These are phyloP conservation scores for Drepanosiphum platanoidis DNA, from an alignment of 2,888 invertebrate genomes.

Conservation along the genomic window DNA sequence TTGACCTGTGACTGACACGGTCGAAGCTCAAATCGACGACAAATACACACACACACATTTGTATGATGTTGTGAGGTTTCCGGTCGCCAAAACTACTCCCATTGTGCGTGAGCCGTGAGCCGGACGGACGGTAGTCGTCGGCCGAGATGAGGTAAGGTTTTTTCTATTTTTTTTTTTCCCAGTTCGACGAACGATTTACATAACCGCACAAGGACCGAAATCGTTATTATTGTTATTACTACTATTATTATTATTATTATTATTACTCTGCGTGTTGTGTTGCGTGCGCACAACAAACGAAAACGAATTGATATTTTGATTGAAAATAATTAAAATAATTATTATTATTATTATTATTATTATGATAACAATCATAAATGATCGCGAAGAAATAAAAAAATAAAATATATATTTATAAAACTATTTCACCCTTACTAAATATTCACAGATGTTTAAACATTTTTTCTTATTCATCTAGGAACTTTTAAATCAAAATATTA, in stretches of 20 bases:
- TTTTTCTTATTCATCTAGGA: too few species aligned
- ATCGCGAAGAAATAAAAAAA: neutral
- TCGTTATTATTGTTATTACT: neutral
- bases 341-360: too few species aligned
- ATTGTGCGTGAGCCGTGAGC: neutral
- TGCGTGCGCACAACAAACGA: neutral
- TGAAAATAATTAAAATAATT: too few species aligned
- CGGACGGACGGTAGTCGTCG: slow-evolving; percentile 2
- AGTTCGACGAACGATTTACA: neutral
- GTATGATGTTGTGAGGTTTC: neutral
- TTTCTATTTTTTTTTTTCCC: neutral
- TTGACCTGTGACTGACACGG: neutral
- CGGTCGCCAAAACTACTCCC: neutral
- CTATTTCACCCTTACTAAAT: too few species aligned
- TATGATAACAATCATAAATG: too few species aligned
- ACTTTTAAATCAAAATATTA: too few species aligned
- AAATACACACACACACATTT: neutral
- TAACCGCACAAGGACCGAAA: neutral
- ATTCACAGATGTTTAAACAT: too few species aligned
- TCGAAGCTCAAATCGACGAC: neutral
- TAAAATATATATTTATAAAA: neutral
- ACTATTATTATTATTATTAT: neutral
- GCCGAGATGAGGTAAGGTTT: neutral
- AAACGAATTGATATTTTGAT: slow-evolving; percentile 38
- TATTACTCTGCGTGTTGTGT: neutral